Conservation (phyloP, 2,888 invertebrate genomes). For the Drosophila stalkeri region DNA sequence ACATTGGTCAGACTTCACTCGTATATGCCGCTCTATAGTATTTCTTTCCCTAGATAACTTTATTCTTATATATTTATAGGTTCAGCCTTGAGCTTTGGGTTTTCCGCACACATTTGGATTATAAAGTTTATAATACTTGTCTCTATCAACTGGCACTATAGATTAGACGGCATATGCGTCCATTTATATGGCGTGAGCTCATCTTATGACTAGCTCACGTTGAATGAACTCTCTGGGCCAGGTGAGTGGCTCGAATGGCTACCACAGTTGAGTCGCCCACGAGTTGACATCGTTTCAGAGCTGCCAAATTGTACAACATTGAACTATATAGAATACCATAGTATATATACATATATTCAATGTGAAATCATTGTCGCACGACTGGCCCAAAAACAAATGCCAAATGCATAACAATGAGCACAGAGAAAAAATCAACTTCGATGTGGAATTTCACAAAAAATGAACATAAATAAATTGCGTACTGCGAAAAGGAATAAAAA, state of each 20-base stretch:
- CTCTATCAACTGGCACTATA: background rate
- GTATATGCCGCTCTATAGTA: background rate
- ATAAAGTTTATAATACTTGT: background rate
- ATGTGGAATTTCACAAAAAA: conserved; percentile 67
- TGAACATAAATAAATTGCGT: conserved; percentile 46
- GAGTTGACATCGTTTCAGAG: conserved; percentile 45
- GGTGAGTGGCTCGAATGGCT: conserved; percentile 9
- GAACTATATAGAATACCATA: conserved; percentile 69
- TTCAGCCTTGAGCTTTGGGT: conserved; percentile 1
- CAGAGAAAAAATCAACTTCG: background rate
- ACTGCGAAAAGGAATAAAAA: conserved; percentile 23
- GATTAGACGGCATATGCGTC: background rate
- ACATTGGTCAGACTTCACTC: background rate
- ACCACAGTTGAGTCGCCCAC: conserved; percentile 40
- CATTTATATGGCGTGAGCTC: conserved; percentile 23
- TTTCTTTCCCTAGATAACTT: background rate
- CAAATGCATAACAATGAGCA: conserved; percentile 62
- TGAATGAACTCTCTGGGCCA: conserved; percentile 57
- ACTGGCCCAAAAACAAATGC: conserved; percentile 52
- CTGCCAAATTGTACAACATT: conserved; percentile 62
- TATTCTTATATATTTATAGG: background rate
- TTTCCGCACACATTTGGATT: background rate
- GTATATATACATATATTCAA: conserved; percentile 16
- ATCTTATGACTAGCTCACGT: background rate
- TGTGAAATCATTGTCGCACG: conserved; percentile 66